phyloP scores from a whole-genome alignment of 2,113 vertebrate genomes.

The western clawed frog (Xenopus tropicalis) region DNA sequence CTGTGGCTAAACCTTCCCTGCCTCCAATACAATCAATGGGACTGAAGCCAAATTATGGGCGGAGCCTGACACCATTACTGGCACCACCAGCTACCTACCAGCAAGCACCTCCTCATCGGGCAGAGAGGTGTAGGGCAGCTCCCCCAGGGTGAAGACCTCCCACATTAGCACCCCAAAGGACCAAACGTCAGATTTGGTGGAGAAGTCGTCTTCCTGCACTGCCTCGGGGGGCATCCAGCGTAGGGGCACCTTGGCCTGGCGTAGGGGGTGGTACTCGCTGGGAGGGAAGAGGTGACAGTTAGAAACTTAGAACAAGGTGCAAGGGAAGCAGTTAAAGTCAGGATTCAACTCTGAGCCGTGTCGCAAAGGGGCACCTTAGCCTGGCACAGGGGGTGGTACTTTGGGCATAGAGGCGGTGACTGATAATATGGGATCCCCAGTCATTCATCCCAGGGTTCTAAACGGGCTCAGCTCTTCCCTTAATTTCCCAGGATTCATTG shows the following conservation, averaged over 20 bases:
- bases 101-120: slow-evolving; percentile 86
- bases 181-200: slow-evolving; percentile 94
- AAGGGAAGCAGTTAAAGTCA: not conserved
- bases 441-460: too few species aligned
- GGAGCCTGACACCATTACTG: too few species aligned
- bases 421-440: too few species aligned
- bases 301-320: too few species aligned
- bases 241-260: slow-evolving; percentile 90
- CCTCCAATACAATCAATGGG: too few species aligned
- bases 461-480: too few species aligned
- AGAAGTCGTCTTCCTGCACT: slow-evolving; percentile 90
- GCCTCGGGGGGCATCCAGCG: slow-evolving; percentile 94
- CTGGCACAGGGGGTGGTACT: slow-evolving; percentile 95
- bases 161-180: slow-evolving; percentile 96
- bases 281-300: not conserved
- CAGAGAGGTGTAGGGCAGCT: slow-evolving; percentile 81
- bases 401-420: too few species aligned
- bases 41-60: too few species aligned
- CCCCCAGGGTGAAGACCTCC: slow-evolving; percentile 91
- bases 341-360: too few species aligned
- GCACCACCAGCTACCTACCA: slow-evolving; percentile 68
- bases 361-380: slow-evolving; percentile 91
- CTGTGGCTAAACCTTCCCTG: too few species aligned
- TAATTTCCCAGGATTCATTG: too few species aligned
- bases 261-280: slow-evolving; percentile 96